phyloP scores from a whole-genome alignment of 1,140 invertebrate species.

The Neodiprion fabricii region DNA sequence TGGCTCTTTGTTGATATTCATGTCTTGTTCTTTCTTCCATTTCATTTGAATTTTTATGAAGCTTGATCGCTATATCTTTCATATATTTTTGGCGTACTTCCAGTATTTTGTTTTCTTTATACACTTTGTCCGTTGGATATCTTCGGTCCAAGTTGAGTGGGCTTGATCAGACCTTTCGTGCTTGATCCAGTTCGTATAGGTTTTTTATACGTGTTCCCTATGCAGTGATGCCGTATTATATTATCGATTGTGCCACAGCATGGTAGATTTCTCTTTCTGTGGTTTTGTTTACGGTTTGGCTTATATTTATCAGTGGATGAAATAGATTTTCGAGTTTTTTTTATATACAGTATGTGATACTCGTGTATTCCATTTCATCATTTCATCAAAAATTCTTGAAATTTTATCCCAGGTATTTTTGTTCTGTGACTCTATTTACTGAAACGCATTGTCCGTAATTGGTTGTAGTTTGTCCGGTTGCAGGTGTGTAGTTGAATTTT shows the following conservation, averaged over 20 bases:
- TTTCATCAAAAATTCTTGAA: not conserved
- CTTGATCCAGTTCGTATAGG: too few species aligned
- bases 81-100: not conserved
- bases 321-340: not conserved
- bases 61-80: not conserved
- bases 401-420: not conserved
- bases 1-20: too few species aligned
- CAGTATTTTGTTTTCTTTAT: not conserved
- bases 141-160: too few species aligned
- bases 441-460: not conserved
- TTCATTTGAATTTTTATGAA: not conserved
- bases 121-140: too few species aligned
- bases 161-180: too few species aligned
- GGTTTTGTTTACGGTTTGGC: not conserved
- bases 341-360: not conserved
- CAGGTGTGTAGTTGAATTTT: not conserved
- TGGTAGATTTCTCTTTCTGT: not conserved
- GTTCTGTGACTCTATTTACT: not conserved
- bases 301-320: not conserved
- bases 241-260: not conserved
- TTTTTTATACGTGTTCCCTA: not conserved
- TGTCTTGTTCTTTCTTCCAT: not conserved
- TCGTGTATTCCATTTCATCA: not conserved
- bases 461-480: not conserved
- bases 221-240: not conserved